phyloP scores from a whole-genome alignment of 37 sponge, comb jelly and placozoan genomes.

The Oopsacas minuta region DNA sequence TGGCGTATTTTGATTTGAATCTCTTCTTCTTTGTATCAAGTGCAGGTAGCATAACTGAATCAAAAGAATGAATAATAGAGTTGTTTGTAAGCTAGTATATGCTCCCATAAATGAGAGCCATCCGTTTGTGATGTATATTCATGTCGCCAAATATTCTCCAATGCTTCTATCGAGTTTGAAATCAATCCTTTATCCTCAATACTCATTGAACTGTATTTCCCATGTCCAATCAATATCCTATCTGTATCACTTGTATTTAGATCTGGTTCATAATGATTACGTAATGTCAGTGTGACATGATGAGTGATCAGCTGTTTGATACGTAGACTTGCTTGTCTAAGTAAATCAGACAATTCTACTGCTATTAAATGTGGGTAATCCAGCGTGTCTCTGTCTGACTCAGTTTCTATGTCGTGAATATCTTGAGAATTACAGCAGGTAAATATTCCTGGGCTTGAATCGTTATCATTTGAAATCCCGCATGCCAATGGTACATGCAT shows the following conservation, averaged over 20 bases:
- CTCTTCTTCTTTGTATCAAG: not conserved
- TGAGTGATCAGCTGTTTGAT: slow-evolving; percentile 13
- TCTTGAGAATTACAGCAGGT: not conserved
- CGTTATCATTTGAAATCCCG: no score
- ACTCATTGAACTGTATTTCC: slow-evolving; percentile 1
- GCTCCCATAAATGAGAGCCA: not conserved
- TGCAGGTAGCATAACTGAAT: not conserved
- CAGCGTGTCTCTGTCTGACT: not conserved
- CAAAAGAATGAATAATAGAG: not conserved
- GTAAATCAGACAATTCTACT: not conserved
- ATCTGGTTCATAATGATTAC: slow-evolving; percentile 8
- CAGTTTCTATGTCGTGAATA: not conserved
- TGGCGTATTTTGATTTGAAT: not conserved
- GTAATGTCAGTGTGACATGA: not conserved
- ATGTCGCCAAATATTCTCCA: slow-evolving; percentile 91
- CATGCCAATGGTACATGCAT: not conserved
- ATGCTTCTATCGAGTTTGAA: slow-evolving; percentile 71
- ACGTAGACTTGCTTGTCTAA: not conserved
- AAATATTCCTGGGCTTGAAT: not conserved
- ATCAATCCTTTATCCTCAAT: slow-evolving; percentile 94
- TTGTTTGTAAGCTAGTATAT: not conserved
- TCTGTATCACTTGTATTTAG: not conserved
- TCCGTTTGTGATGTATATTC: slow-evolving; percentile 22
- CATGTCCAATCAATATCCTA: not conserved
- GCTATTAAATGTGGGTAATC: not conserved